Conservation (phyloP, 1,140 invertebrate species). For the Rhizoglyphus robini region DNA sequence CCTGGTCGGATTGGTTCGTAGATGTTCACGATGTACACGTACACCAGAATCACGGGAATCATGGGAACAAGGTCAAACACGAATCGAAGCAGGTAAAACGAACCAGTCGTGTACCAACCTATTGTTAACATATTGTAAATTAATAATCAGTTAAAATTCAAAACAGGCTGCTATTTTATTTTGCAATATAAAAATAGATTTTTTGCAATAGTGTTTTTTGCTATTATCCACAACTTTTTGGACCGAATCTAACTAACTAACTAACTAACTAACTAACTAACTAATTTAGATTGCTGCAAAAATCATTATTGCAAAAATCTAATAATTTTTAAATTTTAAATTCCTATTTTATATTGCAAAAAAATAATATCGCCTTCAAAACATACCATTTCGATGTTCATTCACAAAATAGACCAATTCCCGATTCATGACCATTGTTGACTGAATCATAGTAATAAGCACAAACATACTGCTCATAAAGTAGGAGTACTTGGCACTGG, state of each 20-base stretch:
- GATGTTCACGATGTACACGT: not conserved
- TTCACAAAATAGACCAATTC: not conserved
- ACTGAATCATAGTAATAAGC: not conserved
- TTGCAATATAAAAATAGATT: no score
- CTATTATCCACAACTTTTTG: no score
- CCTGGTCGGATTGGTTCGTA: not conserved
- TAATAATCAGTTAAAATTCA: no score
- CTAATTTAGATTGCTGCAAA: not conserved
- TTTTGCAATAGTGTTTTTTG: no score
- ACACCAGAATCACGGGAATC: not conserved
- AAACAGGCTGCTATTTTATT: no score
- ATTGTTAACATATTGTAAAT: no score
- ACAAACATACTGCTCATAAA: not conserved
- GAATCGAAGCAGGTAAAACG: not conserved
- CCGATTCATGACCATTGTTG: not conserved
- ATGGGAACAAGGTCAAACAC: not conserved
- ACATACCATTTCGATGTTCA: conserved; percentile 15
- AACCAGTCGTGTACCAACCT: conserved; percentile 1
- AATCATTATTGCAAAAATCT: no score
- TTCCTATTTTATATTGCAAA: no score
- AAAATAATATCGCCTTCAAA: no score
- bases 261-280: no score
- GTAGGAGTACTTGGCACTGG: not conserved
- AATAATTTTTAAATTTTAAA: no score
- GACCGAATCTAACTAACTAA: no score